Evolutionary conservation across 35 echinoderm and acorn worm genomes (phyloP).

Genomic region (Stichopus chloronotus): DNA sequence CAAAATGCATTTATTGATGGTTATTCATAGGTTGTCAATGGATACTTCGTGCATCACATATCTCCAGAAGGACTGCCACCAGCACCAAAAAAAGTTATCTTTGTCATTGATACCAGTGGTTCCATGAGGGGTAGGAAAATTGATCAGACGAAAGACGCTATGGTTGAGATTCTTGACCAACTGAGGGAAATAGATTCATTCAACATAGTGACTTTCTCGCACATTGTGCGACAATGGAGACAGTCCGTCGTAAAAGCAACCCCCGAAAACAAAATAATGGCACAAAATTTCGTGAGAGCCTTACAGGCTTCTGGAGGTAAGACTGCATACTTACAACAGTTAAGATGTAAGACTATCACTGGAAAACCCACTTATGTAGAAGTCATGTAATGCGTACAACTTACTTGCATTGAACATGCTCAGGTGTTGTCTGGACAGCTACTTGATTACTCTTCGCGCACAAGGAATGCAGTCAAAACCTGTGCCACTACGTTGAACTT

Average conservation of each 20-base stretch:
- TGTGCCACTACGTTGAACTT: no score
- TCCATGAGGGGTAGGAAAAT: slow-evolving; percentile 81
- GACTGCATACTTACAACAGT: no score
- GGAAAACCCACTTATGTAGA: no score
- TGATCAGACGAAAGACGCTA: slow-evolving; percentile 70
- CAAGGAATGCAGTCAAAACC: no score
- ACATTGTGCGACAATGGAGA: slow-evolving; percentile 38
- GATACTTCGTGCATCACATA: slow-evolving; percentile 89
- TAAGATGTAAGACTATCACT: no score
- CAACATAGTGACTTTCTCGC: slow-evolving; percentile 80
- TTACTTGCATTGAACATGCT: no score
- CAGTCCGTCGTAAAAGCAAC: not conserved
- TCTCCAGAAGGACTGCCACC: slow-evolving; percentile 68
- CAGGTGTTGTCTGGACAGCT: no score
- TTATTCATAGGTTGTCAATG: slow-evolving; percentile 42
- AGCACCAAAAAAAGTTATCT: slow-evolving; percentile 76
- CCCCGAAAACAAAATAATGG: slow-evolving; percentile 27
- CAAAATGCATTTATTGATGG: not conserved
- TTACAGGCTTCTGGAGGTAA: slow-evolving; percentile 47
- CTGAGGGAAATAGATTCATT: slow-evolving; percentile 70
- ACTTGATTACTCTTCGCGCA: no score
- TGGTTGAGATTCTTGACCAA: slow-evolving; percentile 72
- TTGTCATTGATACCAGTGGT: slow-evolving; percentile 89
- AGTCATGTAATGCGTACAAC: no score
- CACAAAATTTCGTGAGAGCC: slow-evolving; percentile 42